Percentiles rank a stretch among this genome's conserved stretches.
Evolutionary conservation across 2,113 vertebrate species (phyloP).

Genomic region (Syrrhaptes paradoxus): DNA sequence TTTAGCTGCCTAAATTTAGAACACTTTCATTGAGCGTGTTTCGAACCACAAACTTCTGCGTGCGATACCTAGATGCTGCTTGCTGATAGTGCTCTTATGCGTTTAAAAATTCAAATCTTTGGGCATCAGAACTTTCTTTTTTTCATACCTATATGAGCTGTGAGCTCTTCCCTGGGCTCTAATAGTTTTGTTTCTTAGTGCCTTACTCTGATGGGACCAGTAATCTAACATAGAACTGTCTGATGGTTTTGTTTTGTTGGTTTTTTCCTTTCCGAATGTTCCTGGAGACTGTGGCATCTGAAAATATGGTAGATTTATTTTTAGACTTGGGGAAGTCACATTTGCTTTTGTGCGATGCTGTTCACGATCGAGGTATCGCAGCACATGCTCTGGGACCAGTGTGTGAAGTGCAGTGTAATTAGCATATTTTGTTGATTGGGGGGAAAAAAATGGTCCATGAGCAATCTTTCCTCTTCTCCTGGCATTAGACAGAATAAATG

Average conservation of each 20-base stretch:
- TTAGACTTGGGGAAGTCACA: neutral
- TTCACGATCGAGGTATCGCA: neutral
- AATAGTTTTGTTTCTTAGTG: neutral
- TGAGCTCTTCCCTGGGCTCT: neutral
- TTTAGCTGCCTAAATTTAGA: neutral
- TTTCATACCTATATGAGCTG: neutral
- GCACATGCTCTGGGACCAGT: neutral
- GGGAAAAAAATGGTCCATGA: fast-evolving
- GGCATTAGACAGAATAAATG: neutral
- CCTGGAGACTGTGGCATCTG: neutral
- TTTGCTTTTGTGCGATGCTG: neutral
- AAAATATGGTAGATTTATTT: neutral
- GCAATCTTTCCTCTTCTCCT: neutral
- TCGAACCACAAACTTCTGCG: neutral
- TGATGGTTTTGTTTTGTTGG: neutral
- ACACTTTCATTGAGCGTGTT: neutral
- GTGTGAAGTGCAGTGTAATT: neutral
- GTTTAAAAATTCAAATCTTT: neutral
- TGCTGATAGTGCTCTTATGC: neutral
- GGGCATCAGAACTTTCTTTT: neutral
- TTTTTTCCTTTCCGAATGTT: neutral
- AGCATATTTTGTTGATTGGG: too few species aligned
- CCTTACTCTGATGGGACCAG: neutral
- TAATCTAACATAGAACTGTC: fast-evolving
- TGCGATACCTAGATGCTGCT: neutral